These are phyloP conservation scores for Erebia epiphron DNA, from an alignment of 2,888 invertebrate genomes.

Conservation along the genomic window DNA sequence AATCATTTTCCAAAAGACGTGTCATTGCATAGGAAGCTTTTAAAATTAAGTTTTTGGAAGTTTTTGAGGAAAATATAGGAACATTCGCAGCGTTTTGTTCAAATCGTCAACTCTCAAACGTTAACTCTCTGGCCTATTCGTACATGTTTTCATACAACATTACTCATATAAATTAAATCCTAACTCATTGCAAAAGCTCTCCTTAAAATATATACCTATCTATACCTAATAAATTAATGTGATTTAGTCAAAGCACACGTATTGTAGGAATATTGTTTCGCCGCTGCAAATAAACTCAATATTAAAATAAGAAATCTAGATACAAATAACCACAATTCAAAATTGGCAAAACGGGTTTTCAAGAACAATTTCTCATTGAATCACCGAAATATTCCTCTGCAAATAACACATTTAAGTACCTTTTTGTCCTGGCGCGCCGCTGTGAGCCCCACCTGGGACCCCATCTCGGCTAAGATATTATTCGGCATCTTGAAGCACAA, in stretches of 20 bases:
- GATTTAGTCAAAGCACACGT: too few relatives aligned
- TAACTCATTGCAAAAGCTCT: not conserved
- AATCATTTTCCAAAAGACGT: too few relatives aligned
- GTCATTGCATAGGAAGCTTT: too few relatives aligned
- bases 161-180: not conserved
- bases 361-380: not conserved
- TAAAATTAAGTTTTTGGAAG: too few relatives aligned
- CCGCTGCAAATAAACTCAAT: not conserved
- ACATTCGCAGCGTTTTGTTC: too few relatives aligned
- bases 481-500: conserved; percentile 73
- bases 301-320: not conserved
- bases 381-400: not conserved
- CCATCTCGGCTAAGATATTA: conserved; percentile 77
- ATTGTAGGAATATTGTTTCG: not conserved
- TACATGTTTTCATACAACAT: not conserved
- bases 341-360: not conserved
- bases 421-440: conserved; percentile 68
- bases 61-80: too few relatives aligned
- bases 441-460: conserved; percentile 77
- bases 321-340: not conserved
- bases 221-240: too few relatives aligned
- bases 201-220: not conserved
- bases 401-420: conserved; percentile 50
- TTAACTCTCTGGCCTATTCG: too few relatives aligned
- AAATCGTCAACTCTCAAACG: too few relatives aligned